Evolutionary conservation across 2,797 vertebrate species (phyloP).

Genomic region (Sebastiscus albofasciatus): DNA sequence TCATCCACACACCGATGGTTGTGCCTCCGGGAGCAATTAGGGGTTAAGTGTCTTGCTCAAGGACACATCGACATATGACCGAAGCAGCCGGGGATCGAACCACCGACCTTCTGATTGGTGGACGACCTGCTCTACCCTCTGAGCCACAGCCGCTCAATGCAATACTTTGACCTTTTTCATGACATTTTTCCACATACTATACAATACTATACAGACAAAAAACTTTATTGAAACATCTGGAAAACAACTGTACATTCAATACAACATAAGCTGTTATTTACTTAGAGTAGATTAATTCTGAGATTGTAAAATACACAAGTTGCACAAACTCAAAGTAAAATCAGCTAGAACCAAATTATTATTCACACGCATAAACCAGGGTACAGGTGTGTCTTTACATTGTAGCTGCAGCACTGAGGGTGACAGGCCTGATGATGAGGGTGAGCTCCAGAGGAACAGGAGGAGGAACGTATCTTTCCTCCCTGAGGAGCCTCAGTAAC

Average conservation of each 20-base stretch:
- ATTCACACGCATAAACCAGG: not conserved
- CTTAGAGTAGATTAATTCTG: not conserved
- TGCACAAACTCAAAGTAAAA: not conserved
- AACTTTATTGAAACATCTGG: conserved; percentile 10
- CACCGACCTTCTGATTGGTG: too few species aligned
- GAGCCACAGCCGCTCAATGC: accelerated
- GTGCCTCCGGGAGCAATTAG: too few species aligned
- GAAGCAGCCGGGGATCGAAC: too few species aligned
- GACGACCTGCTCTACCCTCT: too few species aligned
- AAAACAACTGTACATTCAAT: not conserved
- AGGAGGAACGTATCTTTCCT: conserved; percentile 87
- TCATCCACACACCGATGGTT: too few species aligned
- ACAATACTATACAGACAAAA: not conserved
- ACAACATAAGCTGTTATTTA: not conserved
- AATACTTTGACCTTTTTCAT: too few species aligned
- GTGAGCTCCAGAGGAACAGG: conserved; percentile 87
- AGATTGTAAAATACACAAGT: not conserved
- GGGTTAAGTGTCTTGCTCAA: too few species aligned
- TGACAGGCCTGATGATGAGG: conserved; percentile 84
- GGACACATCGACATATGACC: too few species aligned
- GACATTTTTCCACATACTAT: not conserved
- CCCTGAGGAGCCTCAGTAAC: conserved; percentile 87
- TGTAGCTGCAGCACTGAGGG: conserved; percentile 8
- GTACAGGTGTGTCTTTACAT: conserved; percentile 3
- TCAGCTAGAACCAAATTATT: not conserved